phyloP scores from a whole-genome alignment of 2,797 vertebrate genomes.

The Coregonus suidteri region DNA sequence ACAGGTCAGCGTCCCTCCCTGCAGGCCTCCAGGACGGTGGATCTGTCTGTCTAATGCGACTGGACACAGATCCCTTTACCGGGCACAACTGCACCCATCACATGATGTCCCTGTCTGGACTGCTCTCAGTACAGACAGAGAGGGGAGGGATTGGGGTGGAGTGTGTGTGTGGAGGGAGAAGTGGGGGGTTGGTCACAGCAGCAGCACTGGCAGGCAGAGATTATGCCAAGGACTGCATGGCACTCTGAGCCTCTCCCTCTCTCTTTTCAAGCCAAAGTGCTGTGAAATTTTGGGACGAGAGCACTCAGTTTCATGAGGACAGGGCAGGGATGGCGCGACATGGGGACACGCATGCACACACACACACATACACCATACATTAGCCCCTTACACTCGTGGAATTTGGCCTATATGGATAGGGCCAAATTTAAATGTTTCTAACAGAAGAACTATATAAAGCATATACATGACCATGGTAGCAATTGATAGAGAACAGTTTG shows the following conservation, averaged over 20 bases:
- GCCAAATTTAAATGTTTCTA: too few species aligned
- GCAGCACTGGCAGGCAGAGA: conserved; percentile 1
- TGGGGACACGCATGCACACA: background rate
- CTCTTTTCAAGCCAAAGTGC: background rate
- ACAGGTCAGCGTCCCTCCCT: conserved; percentile 45
- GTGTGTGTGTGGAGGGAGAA: background rate
- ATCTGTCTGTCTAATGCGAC: conserved; percentile 46
- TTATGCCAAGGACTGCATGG: background rate
- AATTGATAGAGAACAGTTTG: too few species aligned
- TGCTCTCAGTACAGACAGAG: conserved; percentile 27
- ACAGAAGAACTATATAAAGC: too few species aligned
- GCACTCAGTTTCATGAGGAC: conserved; percentile 5
- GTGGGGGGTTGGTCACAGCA: background rate
- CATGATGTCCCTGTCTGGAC: conserved; percentile 65
- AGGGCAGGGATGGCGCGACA: background rate
- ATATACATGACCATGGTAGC: too few species aligned
- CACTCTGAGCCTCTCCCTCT: background rate
- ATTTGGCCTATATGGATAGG: too few species aligned
- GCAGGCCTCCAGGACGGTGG: conserved; percentile 12
- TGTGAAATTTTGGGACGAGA: conserved; percentile 9
- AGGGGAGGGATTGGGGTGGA: conserved; percentile 22
- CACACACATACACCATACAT: too few species aligned
- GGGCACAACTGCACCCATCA: conserved; percentile 60
- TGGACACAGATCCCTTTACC: conserved; percentile 53
- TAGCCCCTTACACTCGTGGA: too few species aligned